A percentile compares a stretch with the other conserved stretches of the same genome.
Evolutionary conservation across 1,140 invertebrate species (phyloP).

Genomic region (Brachionus asplanchnoidis): DNA sequence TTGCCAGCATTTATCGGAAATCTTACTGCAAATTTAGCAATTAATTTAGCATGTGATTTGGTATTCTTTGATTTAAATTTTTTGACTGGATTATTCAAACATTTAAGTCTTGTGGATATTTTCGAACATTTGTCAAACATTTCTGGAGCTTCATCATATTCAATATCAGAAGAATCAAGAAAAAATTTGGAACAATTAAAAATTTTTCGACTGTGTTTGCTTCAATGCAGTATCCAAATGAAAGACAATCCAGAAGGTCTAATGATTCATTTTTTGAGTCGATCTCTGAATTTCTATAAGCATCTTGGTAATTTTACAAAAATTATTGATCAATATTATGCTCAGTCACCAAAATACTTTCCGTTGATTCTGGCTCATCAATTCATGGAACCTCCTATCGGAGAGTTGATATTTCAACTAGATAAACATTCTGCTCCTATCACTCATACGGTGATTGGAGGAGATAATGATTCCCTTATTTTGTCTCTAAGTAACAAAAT

Average conservation of each 20-base stretch:
- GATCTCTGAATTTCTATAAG: slow-evolving; percentile 50
- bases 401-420: slow-evolving; percentile 29
- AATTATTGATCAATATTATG: slow-evolving; percentile 51
- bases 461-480: background rate
- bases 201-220: background rate
- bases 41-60: background rate
- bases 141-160: background rate
- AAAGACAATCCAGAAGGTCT: slow-evolving; percentile 34
- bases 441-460: background rate
- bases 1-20: background rate
- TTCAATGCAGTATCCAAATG: background rate
- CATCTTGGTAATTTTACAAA: slow-evolving; percentile 48
- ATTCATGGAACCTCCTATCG: slow-evolving; percentile 45
- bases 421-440: slow-evolving; percentile 17
- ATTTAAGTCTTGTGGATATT: background rate
- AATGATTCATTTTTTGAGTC: slow-evolving; percentile 48
- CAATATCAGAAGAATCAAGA: background rate
- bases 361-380: slow-evolving; percentile 51
- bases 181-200: background rate
- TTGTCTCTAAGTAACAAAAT: background rate
- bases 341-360: slow-evolving; percentile 48
- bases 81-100: background rate
- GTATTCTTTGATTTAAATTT: slow-evolving; percentile 24
- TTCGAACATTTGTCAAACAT: background rate
- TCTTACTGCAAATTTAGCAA: background rate